These are phyloP conservation scores for Gnatocerus cornutus DNA, from an alignment of 2,888 invertebrate genomes.

Conservation along the genomic window DNA sequence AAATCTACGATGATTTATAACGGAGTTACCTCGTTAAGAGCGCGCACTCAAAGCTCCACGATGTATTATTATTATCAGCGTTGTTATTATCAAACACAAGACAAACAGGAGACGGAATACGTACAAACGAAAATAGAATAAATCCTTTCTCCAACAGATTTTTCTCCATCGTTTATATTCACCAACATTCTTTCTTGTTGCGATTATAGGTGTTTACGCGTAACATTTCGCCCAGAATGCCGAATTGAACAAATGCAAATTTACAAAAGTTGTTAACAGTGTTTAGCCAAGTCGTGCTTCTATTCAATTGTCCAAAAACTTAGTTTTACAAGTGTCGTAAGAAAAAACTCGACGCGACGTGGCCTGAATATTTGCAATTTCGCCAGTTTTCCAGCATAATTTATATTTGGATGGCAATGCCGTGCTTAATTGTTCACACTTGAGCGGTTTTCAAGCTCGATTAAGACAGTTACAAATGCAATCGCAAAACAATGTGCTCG, in stretches of 20 bases:
- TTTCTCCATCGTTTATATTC: no score
- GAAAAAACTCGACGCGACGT: slow-evolving; percentile 26
- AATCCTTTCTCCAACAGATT: no score
- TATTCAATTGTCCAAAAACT: slow-evolving; percentile 32
- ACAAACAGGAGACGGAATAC: neutral
- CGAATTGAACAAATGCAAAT: slow-evolving; percentile 8
- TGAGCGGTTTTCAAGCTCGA: slow-evolving; percentile 49
- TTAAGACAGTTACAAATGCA: slow-evolving; percentile 49
- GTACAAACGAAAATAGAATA: neutral
- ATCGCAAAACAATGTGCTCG: slow-evolving; percentile 48
- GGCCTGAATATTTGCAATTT: slow-evolving; percentile 37
- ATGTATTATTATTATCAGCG: slow-evolving; percentile 15
- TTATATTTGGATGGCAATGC: slow-evolving; percentile 50
- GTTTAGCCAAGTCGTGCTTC: slow-evolving; percentile 27
- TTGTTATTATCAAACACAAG: neutral
- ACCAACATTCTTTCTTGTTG: no score
- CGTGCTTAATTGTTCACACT: slow-evolving; percentile 51
- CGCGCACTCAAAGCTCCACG: neutral
- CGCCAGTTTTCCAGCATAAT: slow-evolving; percentile 44
- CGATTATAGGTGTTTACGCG: no score
- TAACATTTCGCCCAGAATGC: neutral
- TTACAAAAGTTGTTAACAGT: slow-evolving; percentile 34
- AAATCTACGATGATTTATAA: slow-evolving; percentile 51
- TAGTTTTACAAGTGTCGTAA: slow-evolving; percentile 12
- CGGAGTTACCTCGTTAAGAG: slow-evolving; percentile 41